phyloP scores from a whole-genome alignment of 2,113 vertebrate species.

The Petrocephalus zakoni region DNA sequence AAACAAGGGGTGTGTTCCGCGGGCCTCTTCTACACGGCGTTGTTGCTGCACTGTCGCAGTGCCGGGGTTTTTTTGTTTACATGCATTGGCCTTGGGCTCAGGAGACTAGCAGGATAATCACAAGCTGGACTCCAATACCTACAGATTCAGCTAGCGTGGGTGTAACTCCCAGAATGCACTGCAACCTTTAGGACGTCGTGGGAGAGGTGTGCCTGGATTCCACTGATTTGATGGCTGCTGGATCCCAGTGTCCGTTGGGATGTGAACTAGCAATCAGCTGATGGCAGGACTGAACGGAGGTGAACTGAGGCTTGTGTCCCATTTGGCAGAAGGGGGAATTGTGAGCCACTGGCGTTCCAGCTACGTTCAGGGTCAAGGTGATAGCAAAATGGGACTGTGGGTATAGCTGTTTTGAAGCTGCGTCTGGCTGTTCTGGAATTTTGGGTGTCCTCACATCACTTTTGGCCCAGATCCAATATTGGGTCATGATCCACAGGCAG shows the following conservation, averaged over 20 bases:
- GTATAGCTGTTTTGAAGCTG: background rate
- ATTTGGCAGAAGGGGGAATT: background rate
- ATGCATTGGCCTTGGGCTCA: background rate
- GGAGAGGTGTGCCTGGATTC: background rate
- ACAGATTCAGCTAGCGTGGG: background rate
- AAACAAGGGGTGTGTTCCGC: conserved; percentile 34
- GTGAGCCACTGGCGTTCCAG: background rate
- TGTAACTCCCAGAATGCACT: background rate
- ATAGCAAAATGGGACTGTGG: background rate
- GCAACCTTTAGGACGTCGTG: background rate
- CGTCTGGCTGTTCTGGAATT: background rate
- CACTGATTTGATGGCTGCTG: background rate
- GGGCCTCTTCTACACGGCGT: conserved; percentile 22
- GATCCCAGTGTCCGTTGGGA: background rate
- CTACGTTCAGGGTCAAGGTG: background rate
- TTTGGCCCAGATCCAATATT: background rate
- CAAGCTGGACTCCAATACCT: background rate
- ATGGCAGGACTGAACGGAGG: background rate
- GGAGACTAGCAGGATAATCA: background rate
- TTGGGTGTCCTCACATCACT: background rate
- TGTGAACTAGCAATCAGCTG: background rate
- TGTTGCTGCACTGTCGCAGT: background rate
- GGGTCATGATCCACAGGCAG: background rate
- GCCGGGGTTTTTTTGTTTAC: background rate
- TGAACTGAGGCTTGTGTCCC: background rate